Evolutionary conservation across 2,888 invertebrate genomes (phyloP), one percentile per base, ranked within the genome.

Genomic region (Dromius quadrimaculatus): DNA sequence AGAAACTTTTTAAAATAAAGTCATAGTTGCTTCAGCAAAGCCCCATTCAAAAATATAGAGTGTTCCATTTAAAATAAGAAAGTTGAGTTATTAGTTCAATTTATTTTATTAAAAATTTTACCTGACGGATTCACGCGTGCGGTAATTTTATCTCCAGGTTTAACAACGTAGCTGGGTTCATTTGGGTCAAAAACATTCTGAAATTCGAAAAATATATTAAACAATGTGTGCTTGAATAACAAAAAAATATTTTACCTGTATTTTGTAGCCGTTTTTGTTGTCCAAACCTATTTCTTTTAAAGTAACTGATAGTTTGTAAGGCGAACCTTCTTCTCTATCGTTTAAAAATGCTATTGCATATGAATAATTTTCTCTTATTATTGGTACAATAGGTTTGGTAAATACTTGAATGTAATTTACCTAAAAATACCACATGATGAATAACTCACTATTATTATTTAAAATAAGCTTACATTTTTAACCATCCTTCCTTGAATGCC

Each of bases 401-500:
- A 89, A 90, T 17, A 88, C 82, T 75, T 88, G 83, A 54, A 87
- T 80, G n/a, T 78, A 77, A 36, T 77, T 74, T 74, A 75, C 73
- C 80, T 79, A 62, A 57, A 76, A 78, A 57, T 47, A 19, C 5
- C 2, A 0, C 19, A 9, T 20, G 4, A 38, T 19, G 1, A 3
- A 59, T 59, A 19, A 45, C 5, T 38, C 2, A n/a, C 13, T 11
- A 38, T 6, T 38, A 38, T 38, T 38, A 6, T 38, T 38, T n/a
- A 23, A 20, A 45, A 74, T 64, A 1, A 28, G 70, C 81, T 79
- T 73, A 83, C 85, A 63, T 80, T 78, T 17, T 80, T 74, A 15
- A 86, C 72, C 54, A 87, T 81, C 54, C 78, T 79, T 2, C 90
- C 91, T 79, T 89, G 89, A 57, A 87, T 84, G 2, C 90, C 91